Conservation (phyloP, 2,113 vertebrate genomes). For the Tachysurus fulvidraco region DNA sequence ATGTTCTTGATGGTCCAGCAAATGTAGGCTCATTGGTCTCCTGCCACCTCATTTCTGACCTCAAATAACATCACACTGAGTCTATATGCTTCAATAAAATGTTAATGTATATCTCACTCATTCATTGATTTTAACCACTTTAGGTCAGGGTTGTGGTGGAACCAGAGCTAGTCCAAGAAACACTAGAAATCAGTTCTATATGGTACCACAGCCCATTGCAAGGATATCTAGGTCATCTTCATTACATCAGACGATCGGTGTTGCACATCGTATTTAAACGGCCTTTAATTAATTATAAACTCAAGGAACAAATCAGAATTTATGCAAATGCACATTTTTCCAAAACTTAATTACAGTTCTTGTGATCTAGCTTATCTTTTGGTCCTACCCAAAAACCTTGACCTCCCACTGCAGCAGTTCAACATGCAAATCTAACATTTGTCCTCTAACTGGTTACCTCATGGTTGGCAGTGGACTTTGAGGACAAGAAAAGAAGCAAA, state of each 20-base stretch:
- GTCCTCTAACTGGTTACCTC: slow-evolving; percentile 42
- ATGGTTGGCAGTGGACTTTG: slow-evolving; percentile 20
- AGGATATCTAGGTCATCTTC: background rate
- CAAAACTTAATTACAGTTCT: background rate
- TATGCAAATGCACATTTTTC: background rate
- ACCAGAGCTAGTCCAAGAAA: no score
- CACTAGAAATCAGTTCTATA: background rate
- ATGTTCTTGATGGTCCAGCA: background rate
- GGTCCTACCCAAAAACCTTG: background rate
- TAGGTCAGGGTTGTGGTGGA: background rate
- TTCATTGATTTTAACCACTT: background rate
- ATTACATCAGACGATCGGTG: background rate
- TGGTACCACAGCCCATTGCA: background rate
- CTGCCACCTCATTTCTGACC: background rate
- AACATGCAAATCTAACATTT: slow-evolving; percentile 36
- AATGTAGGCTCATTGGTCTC: background rate
- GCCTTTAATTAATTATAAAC: background rate
- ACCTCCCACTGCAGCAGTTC: background rate
- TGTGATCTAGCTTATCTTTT: background rate
- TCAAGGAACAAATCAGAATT: background rate
- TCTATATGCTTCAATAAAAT: background rate
- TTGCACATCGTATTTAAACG: background rate
- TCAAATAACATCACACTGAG: background rate
- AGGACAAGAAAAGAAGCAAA: slow-evolving; percentile 35
- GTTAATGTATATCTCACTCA: background rate